Base-by-base conservation (phyloP, 1,140 invertebrate genomes). In the Nomia melanderi region DNA sequence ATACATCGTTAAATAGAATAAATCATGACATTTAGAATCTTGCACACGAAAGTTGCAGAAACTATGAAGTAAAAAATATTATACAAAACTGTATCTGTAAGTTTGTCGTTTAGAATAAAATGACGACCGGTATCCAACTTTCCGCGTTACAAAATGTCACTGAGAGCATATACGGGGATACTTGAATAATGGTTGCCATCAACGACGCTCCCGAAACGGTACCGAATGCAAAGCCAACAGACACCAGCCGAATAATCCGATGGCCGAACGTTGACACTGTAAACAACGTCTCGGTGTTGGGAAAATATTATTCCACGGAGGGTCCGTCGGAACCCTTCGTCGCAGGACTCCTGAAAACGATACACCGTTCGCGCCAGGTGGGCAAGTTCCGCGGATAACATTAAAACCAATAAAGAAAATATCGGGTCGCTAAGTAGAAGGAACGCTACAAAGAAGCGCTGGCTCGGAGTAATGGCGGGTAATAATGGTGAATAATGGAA, bases 231-330 rank as follows among this genome's bases (percentile, higher is more conserved):
- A n/a, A 47, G 77, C 44, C 4, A n/a, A 27, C 47, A 65, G 41
- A 65, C 50, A 9, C 25, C 50, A n/a, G 11, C 29, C 14, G 69
- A 74, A 83, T 83, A 83, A 86, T 85, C 82, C 82, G n/a, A 1
- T 39, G 67, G 47, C 62, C 17, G 41, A 59, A 33, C 60, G 81
- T 86, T 87, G 82, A 78, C 83, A 81, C 17, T 70, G 66, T 73
- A 87, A 88, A 85, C 83, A 87, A 69, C 60, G 79, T 79, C 63
- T 85, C 73, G 76, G 83, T 87, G 81, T 82, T 82, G 84, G 67
- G 69, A 67, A 86, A 88, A 87, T 88, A 87, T 88, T 88, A 74
- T 87, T 87, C 59, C 62, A 86, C 83, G 80, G 62, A 79, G 81
- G 77, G 74, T 73, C 25, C 14, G 29, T 23, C 60, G 67, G 53